Base-by-base conservation (phyloP, 1,140 invertebrate species). In the Bombus pyrosoma region DNA sequence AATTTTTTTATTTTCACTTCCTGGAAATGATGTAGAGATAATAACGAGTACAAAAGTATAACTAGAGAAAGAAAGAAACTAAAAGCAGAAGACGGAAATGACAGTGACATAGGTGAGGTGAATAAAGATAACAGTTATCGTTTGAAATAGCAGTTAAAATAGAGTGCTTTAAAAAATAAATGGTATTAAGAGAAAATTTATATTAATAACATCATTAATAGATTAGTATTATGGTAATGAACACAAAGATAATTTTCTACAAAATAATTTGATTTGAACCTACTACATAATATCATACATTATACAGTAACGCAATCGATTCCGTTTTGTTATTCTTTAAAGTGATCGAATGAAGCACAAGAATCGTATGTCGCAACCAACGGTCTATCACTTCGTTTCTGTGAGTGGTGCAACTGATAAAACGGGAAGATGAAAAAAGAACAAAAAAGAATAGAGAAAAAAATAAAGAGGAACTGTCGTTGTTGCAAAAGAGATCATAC, bases 401-500 rank as follows among this genome's bases (percentile, higher is more conserved):
- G 1, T 18, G 25, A 87, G n/a, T 41, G 12, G 12, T 4, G 22
- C 32, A 9, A 47, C 41, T 28, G 71, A 82, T 47, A 37, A 57
- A 72, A 43, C 3, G 0, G 8, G 28, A 2, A 25, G 12, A 43
- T 8, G 25, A 47, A 53, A 0, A 47, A 13, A 22, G 8, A n/a
- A 37, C 0, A 28, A 2, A 34, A 66, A 8, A 47, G 25, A 41
- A 32, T 41, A 25, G 1, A 22, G 39, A 22, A 43, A 59, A 22
- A 57, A 25, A 22, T 0, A 69, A 22, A 77, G 10, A 41, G 25
- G 28, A 57, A 8, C 8, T 12, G 37, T 57, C 12, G 13, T 6
- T 13, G 32, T 37, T 37, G 22, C 25, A 62, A 62, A 34, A 53
- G 47, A 81, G 68, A 81, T 37, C 43, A 82, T 34, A 75, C n/a